phyloP scores from a whole-genome alignment of 2,113 vertebrate genomes.

The Perca schrenkii region DNA sequence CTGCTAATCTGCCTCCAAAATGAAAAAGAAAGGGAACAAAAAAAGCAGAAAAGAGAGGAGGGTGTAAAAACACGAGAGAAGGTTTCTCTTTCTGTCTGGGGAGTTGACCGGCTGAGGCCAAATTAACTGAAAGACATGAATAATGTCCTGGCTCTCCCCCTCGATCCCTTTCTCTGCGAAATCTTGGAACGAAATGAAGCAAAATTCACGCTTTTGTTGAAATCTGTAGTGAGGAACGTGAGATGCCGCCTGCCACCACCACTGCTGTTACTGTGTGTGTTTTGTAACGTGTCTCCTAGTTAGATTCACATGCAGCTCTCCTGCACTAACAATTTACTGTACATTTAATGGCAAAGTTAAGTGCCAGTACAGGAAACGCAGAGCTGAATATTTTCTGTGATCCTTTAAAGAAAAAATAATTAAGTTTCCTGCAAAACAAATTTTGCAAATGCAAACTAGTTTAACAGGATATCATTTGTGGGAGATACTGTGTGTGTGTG shows the following conservation, averaged over 20 bases:
- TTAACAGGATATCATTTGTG: background rate
- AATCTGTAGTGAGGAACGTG: constrained; percentile 66
- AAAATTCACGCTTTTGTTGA: constrained; percentile 87
- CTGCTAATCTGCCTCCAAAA: constrained; percentile 96
- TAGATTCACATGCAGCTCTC: constrained; percentile 42
- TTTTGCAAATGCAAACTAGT: background rate
- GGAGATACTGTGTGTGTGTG: background rate
- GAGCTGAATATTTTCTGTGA: background rate
- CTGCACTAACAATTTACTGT: constrained; percentile 15
- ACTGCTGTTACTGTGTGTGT: constrained; percentile 35
- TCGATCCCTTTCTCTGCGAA: constrained; percentile 76
- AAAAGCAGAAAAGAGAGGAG: constrained; percentile 62
- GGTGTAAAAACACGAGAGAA: constrained; percentile 75
- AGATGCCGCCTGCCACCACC: constrained; percentile 52
- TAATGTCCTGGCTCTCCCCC: constrained; percentile 73
- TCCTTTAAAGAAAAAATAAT: background rate
- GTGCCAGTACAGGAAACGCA: constrained; percentile 1
- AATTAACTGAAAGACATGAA: constrained; percentile 77
- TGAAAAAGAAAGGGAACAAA: constrained; percentile 80
- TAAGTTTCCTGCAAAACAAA: background rate
- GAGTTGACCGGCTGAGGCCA: constrained; percentile 72
- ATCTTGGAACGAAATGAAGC: constrained; percentile 87
- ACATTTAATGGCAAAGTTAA: constrained; percentile 34
- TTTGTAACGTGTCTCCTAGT: constrained; percentile 12
- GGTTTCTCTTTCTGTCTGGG: constrained; percentile 72